Conservation (phyloP, 2,888 invertebrate species). For the Cheilosia impressa region DNA sequence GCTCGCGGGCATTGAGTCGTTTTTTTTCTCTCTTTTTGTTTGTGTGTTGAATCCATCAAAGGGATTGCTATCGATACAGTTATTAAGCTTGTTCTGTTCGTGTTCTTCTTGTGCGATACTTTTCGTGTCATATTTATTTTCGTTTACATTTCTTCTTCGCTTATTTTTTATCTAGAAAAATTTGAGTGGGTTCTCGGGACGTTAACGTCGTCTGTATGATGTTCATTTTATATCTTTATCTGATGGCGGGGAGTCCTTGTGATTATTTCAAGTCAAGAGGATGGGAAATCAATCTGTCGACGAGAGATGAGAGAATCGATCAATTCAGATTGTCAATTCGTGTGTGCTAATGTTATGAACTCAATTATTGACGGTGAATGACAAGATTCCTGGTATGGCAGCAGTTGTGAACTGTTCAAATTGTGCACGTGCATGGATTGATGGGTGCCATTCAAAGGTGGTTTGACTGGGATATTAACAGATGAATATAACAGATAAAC, state of each 20-base stretch:
- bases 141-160: conserved; percentile 5
- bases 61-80: conserved; percentile 69
- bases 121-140: conserved; percentile 29
- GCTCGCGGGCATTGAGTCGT: conserved; percentile 61
- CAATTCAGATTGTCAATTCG: conserved; percentile 47
- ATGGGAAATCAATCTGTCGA: conserved; percentile 37
- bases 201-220: conserved; percentile 37
- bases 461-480: too few species aligned
- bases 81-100: conserved; percentile 56
- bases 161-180: conserved; percentile 10
- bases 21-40: conserved; percentile 4
- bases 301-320: conserved; percentile 24
- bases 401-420: conserved; percentile 4
- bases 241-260: conserved; percentile 30
- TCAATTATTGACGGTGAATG: conserved; percentile 30
- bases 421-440: conserved; percentile 13
- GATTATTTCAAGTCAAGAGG: conserved; percentile 18
- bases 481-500: too few species aligned
- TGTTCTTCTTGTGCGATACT: conserved; percentile 34
- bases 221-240: conserved; percentile 50
- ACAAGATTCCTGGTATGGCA: background rate
- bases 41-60: conserved; percentile 59
- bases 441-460: too few species aligned
- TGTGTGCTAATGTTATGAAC: conserved; percentile 31
- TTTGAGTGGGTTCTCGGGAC: conserved; percentile 44